Evolutionary conservation across 2,113 vertebrate species (phyloP).

Genomic region (Istiophorus platypterus): DNA sequence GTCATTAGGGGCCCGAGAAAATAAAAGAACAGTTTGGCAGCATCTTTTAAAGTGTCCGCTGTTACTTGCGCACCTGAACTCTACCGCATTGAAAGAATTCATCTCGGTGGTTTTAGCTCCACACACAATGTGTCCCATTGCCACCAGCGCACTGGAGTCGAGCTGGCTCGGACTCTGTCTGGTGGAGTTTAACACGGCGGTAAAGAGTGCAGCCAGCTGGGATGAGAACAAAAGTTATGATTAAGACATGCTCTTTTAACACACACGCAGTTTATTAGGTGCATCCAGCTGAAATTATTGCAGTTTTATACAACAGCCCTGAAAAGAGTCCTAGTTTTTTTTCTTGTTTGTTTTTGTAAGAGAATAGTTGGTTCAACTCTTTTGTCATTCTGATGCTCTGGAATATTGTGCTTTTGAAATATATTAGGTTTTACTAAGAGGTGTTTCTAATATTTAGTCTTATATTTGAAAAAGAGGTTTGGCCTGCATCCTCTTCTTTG

Average conservation of each 20-base stretch:
- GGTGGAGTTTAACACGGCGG: constrained; percentile 75
- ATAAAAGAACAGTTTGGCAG: background rate
- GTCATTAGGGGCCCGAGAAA: background rate
- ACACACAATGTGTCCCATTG: constrained; percentile 85
- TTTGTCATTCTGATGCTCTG: background rate
- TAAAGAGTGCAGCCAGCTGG: constrained; percentile 79
- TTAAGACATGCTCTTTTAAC: background rate
- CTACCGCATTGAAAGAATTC: constrained; percentile 78
- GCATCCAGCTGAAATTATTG: background rate
- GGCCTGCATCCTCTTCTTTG: no score
- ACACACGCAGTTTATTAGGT: background rate
- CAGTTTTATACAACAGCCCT: background rate
- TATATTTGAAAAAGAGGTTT: background rate
- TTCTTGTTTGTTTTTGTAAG: no score
- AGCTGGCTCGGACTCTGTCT: constrained; percentile 76
- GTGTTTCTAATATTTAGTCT: background rate
- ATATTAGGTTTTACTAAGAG: background rate
- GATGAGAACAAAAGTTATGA: constrained; percentile 24
- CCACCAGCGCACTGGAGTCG: constrained; percentile 82
- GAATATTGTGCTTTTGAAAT: no score
- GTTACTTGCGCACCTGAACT: constrained; percentile 83
- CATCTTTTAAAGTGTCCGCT: background rate
- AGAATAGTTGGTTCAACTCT: background rate
- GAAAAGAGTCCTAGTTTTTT: background rate
- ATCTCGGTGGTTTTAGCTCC: constrained; percentile 80